A percentile compares a stretch with the other conserved stretches of the same genome.
Conservation (phyloP, 2,113 vertebrate genomes). For the Rhynchomys soricoides region DNA sequence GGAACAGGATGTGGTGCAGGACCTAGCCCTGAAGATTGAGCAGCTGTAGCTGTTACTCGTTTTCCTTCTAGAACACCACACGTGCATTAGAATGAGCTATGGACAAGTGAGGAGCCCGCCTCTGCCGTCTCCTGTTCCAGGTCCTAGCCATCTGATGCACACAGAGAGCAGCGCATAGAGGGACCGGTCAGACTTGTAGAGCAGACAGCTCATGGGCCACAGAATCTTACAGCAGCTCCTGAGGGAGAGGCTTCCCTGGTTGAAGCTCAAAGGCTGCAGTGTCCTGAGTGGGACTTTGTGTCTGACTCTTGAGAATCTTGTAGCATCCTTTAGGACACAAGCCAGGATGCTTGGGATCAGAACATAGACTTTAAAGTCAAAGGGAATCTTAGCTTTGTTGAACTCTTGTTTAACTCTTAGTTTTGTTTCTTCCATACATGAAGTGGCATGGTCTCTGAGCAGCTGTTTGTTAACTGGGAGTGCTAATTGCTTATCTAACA, state of each 20-base stretch:
- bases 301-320: not conserved
- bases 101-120: not conserved
- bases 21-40: not conserved
- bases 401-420: not conserved
- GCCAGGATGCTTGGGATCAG: not conserved
- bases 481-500: not conserved
- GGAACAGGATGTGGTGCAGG: not conserved
- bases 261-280: not conserved
- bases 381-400: not conserved
- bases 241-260: not conserved
- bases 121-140: not conserved
- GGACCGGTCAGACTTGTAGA: not conserved
- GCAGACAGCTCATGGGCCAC: not conserved
- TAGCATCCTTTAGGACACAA: not conserved
- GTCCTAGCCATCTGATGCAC: not conserved
- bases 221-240: not conserved
- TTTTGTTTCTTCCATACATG: not conserved
- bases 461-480: not conserved
- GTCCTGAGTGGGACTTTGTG: not conserved
- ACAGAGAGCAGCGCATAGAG: not conserved
- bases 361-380: not conserved
- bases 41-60: not conserved
- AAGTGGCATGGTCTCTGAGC: not conserved
- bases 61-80: not conserved
- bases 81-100: not conserved